Percentiles rank a stretch among this genome's conserved stretches.
phyloP scores from a whole-genome alignment of 2,113 vertebrate genomes.

The Gorsachius goisagi region DNA sequence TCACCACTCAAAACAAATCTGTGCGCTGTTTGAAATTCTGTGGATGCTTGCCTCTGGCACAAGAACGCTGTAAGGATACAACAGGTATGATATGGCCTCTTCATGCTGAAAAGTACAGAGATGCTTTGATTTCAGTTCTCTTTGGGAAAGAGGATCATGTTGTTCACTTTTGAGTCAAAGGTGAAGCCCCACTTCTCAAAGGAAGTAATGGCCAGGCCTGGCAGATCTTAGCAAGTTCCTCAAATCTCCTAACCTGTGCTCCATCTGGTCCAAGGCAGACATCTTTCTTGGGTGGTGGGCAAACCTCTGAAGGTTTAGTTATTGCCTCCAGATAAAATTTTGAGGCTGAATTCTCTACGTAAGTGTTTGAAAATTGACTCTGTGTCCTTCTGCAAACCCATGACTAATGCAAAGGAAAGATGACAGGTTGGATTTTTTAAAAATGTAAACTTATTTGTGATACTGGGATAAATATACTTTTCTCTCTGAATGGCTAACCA shows the following conservation, averaged over 20 bases:
- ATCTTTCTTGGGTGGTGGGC: not conserved
- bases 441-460: not conserved
- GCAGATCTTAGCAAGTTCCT: not conserved
- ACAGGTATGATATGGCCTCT: not conserved
- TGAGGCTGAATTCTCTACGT: not conserved
- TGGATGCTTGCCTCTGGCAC: not conserved
- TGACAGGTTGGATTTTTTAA: not conserved
- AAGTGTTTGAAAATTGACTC: not conserved
- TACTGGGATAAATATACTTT: not conserved
- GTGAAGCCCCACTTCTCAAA: not conserved
- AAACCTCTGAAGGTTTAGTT: not conserved
- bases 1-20: not conserved
- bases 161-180: not conserved
- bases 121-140: slow-evolving; percentile 6
- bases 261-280: not conserved
- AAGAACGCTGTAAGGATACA: not conserved
- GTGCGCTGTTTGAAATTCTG: not conserved
- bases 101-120: not conserved
- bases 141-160: not conserved
- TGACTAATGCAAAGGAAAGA: not conserved
- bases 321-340: not conserved
- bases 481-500: not conserved
- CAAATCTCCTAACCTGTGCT: not conserved
- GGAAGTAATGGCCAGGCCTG: not conserved
- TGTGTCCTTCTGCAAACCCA: not conserved